Evolutionary conservation across 2,113 vertebrate species (phyloP).

Genomic region (Coracopsis vasa): DNA sequence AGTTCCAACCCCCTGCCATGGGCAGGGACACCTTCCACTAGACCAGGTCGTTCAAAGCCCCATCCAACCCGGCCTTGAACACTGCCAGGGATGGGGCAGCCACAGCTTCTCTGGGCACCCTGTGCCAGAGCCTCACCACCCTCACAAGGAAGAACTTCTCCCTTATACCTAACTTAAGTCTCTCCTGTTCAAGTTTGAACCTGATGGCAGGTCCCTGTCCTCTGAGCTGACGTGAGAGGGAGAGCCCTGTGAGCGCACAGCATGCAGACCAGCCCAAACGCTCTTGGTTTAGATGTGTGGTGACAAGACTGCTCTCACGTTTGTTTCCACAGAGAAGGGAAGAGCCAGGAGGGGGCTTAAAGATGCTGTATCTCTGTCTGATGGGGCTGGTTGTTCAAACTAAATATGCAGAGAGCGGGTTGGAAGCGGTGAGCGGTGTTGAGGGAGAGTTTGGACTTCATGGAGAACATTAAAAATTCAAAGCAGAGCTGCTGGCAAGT

Average conservation of each 20-base stretch:
- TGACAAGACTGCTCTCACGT: accelerated
- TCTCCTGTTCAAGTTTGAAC: neutral
- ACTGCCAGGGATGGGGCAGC: neutral
- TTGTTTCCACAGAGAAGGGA: neutral
- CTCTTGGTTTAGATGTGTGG: neutral
- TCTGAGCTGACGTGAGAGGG: neutral
- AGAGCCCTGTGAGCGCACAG: neutral
- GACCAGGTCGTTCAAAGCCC: neutral
- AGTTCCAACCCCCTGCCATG: neutral
- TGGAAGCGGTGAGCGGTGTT: neutral
- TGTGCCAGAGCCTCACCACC: neutral
- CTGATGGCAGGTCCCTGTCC: neutral
- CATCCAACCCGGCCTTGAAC: neutral
- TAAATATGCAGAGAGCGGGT: neutral
- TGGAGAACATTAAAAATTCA: neutral
- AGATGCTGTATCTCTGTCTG: neutral
- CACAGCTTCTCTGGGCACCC: neutral
- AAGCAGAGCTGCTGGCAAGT: conserved; percentile 25
- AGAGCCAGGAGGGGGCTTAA: neutral
- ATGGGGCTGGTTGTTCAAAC: neutral
- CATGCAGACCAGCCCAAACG: neutral
- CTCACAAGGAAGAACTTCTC: neutral
- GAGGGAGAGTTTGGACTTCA: neutral
- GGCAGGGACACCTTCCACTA: neutral
- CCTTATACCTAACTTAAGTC: neutral